A percentile compares a stretch with the other conserved stretches of the same genome.
Conservation (phyloP, 2,797 vertebrate genomes). For the Morelia viridis region DNA sequence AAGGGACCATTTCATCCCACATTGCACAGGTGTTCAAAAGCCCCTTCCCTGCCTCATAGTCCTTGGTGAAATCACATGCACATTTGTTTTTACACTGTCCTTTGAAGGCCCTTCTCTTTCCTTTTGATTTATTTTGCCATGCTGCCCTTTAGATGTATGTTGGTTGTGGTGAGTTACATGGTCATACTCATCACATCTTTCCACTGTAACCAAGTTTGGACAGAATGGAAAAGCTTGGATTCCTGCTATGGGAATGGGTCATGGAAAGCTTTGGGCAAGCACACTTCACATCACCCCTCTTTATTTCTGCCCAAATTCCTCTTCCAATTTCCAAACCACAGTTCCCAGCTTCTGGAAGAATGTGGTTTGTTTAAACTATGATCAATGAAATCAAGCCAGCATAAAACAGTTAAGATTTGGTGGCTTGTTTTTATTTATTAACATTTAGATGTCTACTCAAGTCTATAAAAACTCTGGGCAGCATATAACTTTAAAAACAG, state of each 20-base stretch:
- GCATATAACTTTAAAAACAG: neutral
- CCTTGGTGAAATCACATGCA: neutral
- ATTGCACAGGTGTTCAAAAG: neutral
- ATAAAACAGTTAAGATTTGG: neutral
- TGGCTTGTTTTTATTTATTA: neutral
- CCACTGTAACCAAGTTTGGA: neutral
- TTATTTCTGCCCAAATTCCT: neutral
- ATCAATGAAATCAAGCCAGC: neutral
- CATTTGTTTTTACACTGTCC: neutral
- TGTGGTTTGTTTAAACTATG: neutral
- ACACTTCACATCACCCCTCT: neutral
- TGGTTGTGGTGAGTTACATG: neutral
- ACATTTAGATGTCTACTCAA: neutral
- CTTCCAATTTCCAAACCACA: neutral
- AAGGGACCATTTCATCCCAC: neutral
- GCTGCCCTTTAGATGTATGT: neutral
- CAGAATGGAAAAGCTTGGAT: neutral
- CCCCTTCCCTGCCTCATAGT: neutral
- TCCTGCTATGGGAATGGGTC: neutral
- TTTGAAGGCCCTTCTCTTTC: neutral
- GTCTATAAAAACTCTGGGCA: neutral
- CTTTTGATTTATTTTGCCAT: neutral
- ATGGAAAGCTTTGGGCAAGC: neutral
- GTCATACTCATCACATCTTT: neutral
- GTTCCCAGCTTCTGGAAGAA: neutral